Evolutionary conservation across 2,888 invertebrate species (phyloP).

Genomic region (Rhogogaster chlorosoma): DNA sequence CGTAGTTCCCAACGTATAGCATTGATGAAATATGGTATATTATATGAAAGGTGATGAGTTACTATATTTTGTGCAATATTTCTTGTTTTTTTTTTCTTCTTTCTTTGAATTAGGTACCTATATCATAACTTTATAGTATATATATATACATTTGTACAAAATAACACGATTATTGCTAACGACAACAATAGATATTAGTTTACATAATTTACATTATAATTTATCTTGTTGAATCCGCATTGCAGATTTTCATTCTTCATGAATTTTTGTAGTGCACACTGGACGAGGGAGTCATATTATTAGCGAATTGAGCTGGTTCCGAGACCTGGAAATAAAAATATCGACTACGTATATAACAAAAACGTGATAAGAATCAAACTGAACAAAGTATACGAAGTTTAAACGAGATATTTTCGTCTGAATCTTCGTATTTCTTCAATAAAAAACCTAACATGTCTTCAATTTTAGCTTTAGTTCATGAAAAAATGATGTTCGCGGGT

Average conservation of each 20-base stretch:
- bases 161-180: slow-evolving; percentile 41
- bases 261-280: slow-evolving; percentile 71
- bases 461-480: slow-evolving; percentile 17
- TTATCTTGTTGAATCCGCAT: background rate
- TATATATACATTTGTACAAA: slow-evolving; percentile 47
- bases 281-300: slow-evolving; percentile 67
- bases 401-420: background rate
- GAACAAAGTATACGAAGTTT: background rate
- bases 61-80: background rate
- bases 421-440: background rate
- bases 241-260: slow-evolving; percentile 55
- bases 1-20: no score
- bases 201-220: slow-evolving; percentile 22
- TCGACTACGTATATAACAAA: slow-evolving; percentile 25
- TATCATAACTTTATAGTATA: slow-evolving; percentile 15
- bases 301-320: slow-evolving; percentile 69
- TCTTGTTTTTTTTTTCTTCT: background rate
- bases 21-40: background rate
- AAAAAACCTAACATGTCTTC: background rate
- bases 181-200: background rate
- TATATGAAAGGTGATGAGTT: background rate
- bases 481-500: background rate
- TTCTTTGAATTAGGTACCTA: background rate
- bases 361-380: background rate
- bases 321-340: slow-evolving; percentile 62